Conservation (phyloP, 1,140 invertebrate genomes). For the Ceratosolen fusciceps region DNA sequence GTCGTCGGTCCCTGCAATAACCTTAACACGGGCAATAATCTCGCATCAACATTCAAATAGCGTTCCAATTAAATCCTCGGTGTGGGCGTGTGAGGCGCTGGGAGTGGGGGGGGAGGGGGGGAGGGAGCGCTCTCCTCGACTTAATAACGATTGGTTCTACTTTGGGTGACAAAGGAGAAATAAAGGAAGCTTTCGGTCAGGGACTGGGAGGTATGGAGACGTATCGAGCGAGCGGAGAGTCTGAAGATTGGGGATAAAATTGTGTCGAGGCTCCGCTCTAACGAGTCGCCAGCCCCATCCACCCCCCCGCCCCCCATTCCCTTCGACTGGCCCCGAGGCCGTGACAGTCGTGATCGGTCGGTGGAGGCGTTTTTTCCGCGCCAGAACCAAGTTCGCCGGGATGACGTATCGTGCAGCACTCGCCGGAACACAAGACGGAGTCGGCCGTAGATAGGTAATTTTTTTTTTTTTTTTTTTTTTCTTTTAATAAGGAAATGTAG, state of each 20-base stretch:
- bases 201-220: too few relatives aligned
- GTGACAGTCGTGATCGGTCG: constrained; percentile 5
- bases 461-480: too few relatives aligned
- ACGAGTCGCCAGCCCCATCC: too few relatives aligned
- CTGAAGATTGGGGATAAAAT: constrained; percentile 28
- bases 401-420: not conserved
- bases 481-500: too few relatives aligned
- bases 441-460: too few relatives aligned
- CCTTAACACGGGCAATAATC: not conserved
- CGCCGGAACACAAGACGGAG: not conserved
- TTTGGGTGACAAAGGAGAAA: not conserved
- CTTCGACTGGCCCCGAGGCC: constrained; percentile 43
- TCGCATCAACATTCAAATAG: not conserved
- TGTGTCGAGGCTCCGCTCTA: constrained; percentile 25
- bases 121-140: too few relatives aligned
- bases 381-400: not conserved
- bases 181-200: not conserved
- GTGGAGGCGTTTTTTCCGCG: not conserved
- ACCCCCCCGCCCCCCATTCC: not conserved
- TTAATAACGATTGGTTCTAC: not conserved
- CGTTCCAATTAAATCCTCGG: not conserved
- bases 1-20: not conserved
- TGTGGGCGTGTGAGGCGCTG: too few relatives aligned
- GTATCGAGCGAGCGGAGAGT: not conserved
- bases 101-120: too few relatives aligned